Conservation (phyloP, 2,888 invertebrate species). For the Tiliacea aurago region DNA sequence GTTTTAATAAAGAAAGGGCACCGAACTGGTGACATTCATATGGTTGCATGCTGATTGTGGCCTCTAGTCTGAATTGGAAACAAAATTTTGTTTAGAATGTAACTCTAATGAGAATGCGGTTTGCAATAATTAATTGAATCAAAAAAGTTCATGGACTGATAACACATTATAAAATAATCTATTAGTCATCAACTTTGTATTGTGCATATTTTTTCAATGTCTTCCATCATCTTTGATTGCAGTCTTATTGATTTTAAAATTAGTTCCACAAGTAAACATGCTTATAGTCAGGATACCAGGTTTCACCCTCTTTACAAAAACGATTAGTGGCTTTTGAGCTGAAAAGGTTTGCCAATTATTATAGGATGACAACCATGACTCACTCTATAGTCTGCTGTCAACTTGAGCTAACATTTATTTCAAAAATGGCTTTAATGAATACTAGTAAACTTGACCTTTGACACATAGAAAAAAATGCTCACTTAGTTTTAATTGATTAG, state of each 20-base stretch:
- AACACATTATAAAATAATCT: conserved; percentile 10
- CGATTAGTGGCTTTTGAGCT: not conserved
- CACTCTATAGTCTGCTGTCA: not conserved
- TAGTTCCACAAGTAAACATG: not conserved
- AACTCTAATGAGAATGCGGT: not conserved
- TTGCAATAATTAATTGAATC: not conserved
- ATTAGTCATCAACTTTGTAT: not conserved
- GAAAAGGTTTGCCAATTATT: not conserved
- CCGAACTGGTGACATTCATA: conserved; percentile 55
- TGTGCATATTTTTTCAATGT: not conserved
- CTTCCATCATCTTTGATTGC: not conserved
- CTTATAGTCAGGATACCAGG: not conserved
- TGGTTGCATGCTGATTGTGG: conserved; percentile 11
- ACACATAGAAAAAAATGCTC: conserved; percentile 5
- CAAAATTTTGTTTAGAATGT: not conserved
- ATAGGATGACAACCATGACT: not conserved
- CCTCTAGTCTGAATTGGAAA: not conserved
- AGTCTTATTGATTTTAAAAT: not conserved
- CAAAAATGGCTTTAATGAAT: conserved; percentile 10
- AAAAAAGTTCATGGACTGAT: conserved; percentile 26
- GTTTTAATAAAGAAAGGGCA: conserved; percentile 31
- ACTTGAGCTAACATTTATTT: not conserved
- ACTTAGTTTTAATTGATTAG: no score
- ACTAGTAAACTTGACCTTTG: not conserved
- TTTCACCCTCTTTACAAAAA: not conserved